These are phyloP conservation scores for Dallia pectoralis DNA, from an alignment of 2,797 vertebrate genomes.

Conservation along the genomic window DNA sequence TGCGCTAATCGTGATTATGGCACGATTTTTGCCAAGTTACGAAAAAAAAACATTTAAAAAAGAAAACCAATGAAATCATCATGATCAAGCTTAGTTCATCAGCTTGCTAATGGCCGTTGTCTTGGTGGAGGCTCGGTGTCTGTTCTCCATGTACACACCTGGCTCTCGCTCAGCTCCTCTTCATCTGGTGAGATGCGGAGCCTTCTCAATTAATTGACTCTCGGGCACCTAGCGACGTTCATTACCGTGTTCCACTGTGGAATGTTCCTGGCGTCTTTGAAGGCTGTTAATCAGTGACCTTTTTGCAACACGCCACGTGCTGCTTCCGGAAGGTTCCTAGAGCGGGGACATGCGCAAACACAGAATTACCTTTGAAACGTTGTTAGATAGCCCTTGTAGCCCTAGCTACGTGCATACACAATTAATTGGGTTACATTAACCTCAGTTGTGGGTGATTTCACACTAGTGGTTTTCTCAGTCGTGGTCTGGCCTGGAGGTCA, in stretches of 20 bases:
- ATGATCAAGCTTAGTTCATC: constrained; percentile 58
- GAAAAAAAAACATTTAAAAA: neutral
- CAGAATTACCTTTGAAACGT: constrained; percentile 18
- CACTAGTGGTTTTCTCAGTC: constrained; percentile 6
- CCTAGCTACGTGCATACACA: constrained; percentile 14
- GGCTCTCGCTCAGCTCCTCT: constrained; percentile 34
- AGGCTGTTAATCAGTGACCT: constrained; percentile 62
- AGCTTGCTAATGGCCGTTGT: constrained; percentile 61
- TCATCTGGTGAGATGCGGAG: constrained; percentile 34
- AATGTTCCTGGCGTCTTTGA: constrained; percentile 53
- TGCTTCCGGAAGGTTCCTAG: constrained; percentile 44
- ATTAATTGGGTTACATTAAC: constrained; percentile 8
- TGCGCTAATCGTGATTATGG: neutral
- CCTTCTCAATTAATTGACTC: constrained; percentile 63
- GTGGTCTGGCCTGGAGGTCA: constrained; percentile 2
- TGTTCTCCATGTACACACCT: constrained; percentile 8
- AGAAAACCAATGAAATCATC: constrained; percentile 31
- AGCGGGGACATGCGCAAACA: constrained; percentile 34
- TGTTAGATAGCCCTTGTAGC: constrained; percentile 14
- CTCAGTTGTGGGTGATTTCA: constrained; percentile 21
- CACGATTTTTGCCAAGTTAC: neutral
- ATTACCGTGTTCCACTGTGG: constrained; percentile 47
- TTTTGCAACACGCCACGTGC: constrained; percentile 58
- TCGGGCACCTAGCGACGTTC: constrained; percentile 53
- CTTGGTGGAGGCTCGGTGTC: constrained; percentile 55